Percentiles rank a stretch among this genome's conserved stretches.
Conservation (phyloP, 2,797 vertebrate species). For the Sciaenops ocellatus region DNA sequence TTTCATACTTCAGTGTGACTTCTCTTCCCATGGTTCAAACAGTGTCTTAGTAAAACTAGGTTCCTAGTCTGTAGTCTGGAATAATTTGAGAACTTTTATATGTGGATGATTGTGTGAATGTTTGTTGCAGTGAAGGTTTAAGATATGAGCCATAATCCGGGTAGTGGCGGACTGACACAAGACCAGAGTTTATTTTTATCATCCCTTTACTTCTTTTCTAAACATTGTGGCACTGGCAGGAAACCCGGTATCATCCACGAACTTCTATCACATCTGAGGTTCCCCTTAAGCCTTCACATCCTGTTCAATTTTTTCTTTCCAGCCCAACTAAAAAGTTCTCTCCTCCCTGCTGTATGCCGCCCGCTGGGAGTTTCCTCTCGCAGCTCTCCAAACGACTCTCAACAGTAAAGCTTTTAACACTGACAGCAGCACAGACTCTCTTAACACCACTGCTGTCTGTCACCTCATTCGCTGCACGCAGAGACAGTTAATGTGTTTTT, state of each 20-base stretch:
- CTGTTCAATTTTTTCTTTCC: slow-evolving; percentile 25
- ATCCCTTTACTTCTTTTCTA: neutral
- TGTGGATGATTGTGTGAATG: slow-evolving; percentile 5
- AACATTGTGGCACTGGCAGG: neutral
- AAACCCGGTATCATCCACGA: neutral
- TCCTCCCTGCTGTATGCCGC: slow-evolving; percentile 14
- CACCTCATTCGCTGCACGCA: slow-evolving; percentile 41
- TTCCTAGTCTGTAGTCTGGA: slow-evolving; percentile 33
- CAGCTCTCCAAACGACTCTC: slow-evolving; percentile 28
- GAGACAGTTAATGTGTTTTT: slow-evolving; percentile 43
- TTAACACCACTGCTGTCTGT: slow-evolving; percentile 25
- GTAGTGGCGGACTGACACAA: neutral
- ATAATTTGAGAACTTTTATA: slow-evolving; percentile 38
- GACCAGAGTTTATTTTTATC: neutral
- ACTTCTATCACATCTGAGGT: neutral
- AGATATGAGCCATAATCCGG: slow-evolving; percentile 1
- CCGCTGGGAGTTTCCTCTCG: slow-evolving; percentile 36
- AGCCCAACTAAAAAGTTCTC: slow-evolving; percentile 28
- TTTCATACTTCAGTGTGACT: neutral
- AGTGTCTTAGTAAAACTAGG: slow-evolving; percentile 36
- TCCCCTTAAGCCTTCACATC: slow-evolving; percentile 1
- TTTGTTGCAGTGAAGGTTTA: slow-evolving; percentile 5
- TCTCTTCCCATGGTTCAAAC: slow-evolving; percentile 13
- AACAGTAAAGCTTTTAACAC: slow-evolving; percentile 39
- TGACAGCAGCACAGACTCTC: slow-evolving; percentile 9